Evolutionary conservation across 1,140 invertebrate genomes (phyloP).

Genomic region (Laodelphax striatellus): DNA sequence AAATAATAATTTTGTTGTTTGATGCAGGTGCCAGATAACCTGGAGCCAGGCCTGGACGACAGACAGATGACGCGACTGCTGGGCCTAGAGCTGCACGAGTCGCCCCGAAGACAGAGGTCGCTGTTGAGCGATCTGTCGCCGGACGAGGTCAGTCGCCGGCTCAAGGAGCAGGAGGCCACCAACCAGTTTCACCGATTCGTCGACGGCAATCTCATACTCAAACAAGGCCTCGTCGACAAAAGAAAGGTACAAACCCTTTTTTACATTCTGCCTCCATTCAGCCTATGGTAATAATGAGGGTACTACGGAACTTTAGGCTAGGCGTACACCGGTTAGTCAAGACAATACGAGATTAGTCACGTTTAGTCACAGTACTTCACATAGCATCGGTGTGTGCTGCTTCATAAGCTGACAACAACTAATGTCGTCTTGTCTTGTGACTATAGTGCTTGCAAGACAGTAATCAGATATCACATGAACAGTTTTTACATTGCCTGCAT

Average conservation of each 20-base stretch:
- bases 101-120: constrained; percentile 25
- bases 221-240: constrained; percentile 90
- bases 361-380: too few species aligned
- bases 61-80: constrained; percentile 62
- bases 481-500: too few species aligned
- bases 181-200: constrained; percentile 83
- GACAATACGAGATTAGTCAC: too few species aligned
- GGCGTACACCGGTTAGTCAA: too few species aligned
- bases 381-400: too few species aligned
- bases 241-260: constrained; percentile 46
- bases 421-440: too few species aligned
- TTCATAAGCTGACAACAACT: too few species aligned
- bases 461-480: too few species aligned
- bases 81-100: constrained; percentile 46
- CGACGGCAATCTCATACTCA: constrained; percentile 81
- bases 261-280: too few species aligned
- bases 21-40: constrained; percentile 50
- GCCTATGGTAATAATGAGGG: too few species aligned
- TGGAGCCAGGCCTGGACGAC: constrained; percentile 77
- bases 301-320: too few species aligned
- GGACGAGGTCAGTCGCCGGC: constrained; percentile 45
- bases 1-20: constrained; percentile 4
- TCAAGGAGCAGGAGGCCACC: constrained; percentile 64
- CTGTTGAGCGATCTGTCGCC: constrained; percentile 39
- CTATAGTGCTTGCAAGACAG: too few species aligned